Base-by-base conservation (phyloP, 1,140 invertebrate genomes). In the Cardiocondyla obscurior region DNA sequence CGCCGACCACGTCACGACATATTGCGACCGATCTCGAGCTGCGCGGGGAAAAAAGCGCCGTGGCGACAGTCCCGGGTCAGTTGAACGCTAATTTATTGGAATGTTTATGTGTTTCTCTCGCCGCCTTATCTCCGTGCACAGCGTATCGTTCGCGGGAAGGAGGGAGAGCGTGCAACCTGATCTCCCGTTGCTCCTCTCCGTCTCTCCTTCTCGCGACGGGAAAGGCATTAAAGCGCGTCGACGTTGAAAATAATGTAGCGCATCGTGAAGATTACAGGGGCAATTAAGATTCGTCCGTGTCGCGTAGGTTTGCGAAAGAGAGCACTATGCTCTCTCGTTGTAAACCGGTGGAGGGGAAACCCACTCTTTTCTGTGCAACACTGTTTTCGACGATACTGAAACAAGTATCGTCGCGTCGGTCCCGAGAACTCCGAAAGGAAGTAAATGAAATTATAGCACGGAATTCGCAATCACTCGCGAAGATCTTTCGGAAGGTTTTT, bases 21-120 rank as follows among this genome's bases (percentile, higher is more conserved):
- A 85, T 90, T 70, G 60, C 85, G 84, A 81, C 77, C 82, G 91
- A 91, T 92, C 87, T 81, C 46, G 64, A 83, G 76, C n/a, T 84
- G 82, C 76, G 83, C 83, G 87, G 89, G 87, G 73, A 90, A 89
- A 58, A 91, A 92, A 88, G 89, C 84, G 83, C 76, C 81, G 88
- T 85, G 91, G 87, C 88, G 91, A 93, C 90, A 93, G 91, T 92
- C 91, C 88, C 87, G 92, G 93, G 94, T 94, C 93, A 93, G 82
- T 76, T 89, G 87, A 91, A 83, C 90, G 90, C 93, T 94, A 94
- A 94, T 94, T 94, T 94, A 94, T 94, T 94, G 90, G 90, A 94
- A 94, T 94, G 93, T 94, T 94, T 94, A 93, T 92, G 92, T 93
- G 91, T 93, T 91, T 90, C 91, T 90, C 89, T 89, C 91, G 86